phyloP scores from a whole-genome alignment of 2,888 invertebrate species.

The Dolomedes plantarius region DNA sequence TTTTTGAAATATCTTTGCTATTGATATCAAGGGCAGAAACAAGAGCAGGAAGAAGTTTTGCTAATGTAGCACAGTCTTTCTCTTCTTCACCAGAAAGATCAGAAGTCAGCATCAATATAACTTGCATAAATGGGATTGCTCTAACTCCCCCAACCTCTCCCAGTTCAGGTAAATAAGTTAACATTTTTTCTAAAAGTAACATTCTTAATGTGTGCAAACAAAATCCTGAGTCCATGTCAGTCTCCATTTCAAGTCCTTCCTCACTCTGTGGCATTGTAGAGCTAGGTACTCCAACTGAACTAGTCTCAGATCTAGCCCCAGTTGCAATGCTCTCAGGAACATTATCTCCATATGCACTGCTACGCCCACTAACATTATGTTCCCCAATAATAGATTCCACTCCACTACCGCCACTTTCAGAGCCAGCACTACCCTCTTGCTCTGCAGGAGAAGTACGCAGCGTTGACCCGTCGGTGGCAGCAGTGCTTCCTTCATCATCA shows the following conservation, averaged over 20 bases:
- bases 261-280: slow-evolving; percentile 74
- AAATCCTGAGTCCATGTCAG: slow-evolving; percentile 76
- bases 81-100: slow-evolving; percentile 92
- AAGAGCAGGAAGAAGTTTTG: slow-evolving; percentile 84
- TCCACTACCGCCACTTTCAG: slow-evolving; percentile 93
- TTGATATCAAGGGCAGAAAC: slow-evolving; percentile 79
- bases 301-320: slow-evolving; percentile 81
- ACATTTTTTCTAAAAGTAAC: slow-evolving; percentile 84
- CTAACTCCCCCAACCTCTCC: slow-evolving; percentile 87
- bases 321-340: slow-evolving; percentile 79
- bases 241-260: slow-evolving; percentile 76
- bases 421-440: slow-evolving; percentile 84
- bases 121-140: slow-evolving; percentile 94
- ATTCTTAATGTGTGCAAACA: slow-evolving; percentile 83
- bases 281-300: slow-evolving; percentile 79
- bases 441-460: slow-evolving; percentile 89
- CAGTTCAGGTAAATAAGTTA: slow-evolving; percentile 86
- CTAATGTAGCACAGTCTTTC: slow-evolving; percentile 86
- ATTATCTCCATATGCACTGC: slow-evolving; percentile 91
- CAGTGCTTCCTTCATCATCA: slow-evolving; percentile 96
- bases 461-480: slow-evolving; percentile 95
- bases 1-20: slow-evolving; percentile 69
- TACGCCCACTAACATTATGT: slow-evolving; percentile 90
- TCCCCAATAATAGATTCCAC: slow-evolving; percentile 91
- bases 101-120: slow-evolving; percentile 90